These are phyloP conservation scores for Crematogaster levior DNA, from an alignment of 2,888 invertebrate genomes.

Conservation along the genomic window DNA sequence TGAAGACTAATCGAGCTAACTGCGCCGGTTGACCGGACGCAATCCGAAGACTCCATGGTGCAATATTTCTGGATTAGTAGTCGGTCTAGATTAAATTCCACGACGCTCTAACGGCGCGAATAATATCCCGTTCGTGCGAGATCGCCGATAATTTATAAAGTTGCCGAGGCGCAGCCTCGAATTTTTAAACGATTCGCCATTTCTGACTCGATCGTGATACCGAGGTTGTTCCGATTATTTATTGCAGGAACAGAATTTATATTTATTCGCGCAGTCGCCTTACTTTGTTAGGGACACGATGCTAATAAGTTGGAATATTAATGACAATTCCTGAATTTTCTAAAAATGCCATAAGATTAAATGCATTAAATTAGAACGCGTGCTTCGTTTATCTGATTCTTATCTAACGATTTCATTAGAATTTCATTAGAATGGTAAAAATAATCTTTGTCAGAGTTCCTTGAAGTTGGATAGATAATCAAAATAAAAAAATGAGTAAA, in stretches of 20 bases:
- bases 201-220: constrained; percentile 10
- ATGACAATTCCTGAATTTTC: not conserved
- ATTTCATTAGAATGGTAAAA: constrained; percentile 1
- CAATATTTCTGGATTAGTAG: constrained; percentile 53
- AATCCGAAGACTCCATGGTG: not conserved
- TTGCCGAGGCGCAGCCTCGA: constrained; percentile 16
- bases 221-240: constrained; percentile 29
- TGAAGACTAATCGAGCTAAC: not conserved
- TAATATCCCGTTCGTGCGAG: constrained; percentile 58
- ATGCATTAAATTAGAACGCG: not conserved
- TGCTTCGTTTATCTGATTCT: not conserved
- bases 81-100: constrained; percentile 58
- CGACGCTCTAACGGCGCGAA: constrained; percentile 52
- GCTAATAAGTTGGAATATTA: constrained; percentile 7
- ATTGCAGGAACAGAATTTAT: not conserved
- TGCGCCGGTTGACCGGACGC: not conserved
- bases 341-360: not conserved
- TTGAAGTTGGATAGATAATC: not conserved
- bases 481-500: not conserved
- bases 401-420: constrained; percentile 3
- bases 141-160: constrained; percentile 55
- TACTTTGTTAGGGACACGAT: not conserved
- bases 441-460: not conserved
- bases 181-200: constrained; percentile 7
- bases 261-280: not conserved